Conservation (phyloP, 2,113 vertebrate species). For the Carassius gibelio region DNA sequence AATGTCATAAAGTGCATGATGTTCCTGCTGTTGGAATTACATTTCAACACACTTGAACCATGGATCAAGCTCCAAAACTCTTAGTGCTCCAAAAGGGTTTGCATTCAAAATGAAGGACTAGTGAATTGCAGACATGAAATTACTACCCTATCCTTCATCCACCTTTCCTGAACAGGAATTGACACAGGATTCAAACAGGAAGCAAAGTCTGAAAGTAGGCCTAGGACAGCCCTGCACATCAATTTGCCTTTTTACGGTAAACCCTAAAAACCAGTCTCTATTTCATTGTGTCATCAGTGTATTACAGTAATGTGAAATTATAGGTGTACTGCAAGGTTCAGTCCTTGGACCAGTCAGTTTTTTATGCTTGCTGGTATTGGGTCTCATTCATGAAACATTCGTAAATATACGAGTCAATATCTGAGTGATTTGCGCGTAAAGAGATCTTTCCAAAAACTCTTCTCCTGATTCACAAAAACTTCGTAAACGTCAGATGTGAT, state of each 20-base stretch:
- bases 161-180: constrained; percentile 58
- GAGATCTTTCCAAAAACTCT: no score
- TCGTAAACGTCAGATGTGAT: no score
- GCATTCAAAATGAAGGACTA: background rate
- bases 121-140: constrained; percentile 23
- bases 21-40: constrained; percentile 21
- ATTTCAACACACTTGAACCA: constrained; percentile 33
- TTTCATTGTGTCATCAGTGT: constrained; percentile 54
- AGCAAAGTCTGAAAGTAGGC: constrained; percentile 69
- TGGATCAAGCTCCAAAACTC: background rate
- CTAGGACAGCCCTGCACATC: constrained; percentile 78
- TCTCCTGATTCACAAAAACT: no score
- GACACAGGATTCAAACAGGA: constrained; percentile 74
- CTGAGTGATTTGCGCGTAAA: no score
- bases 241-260: constrained; percentile 79
- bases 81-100: background rate
- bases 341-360: constrained; percentile 54
- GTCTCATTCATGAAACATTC: no score
- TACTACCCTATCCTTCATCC: constrained; percentile 64
- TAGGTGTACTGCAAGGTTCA: constrained; percentile 63
- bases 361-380: constrained; percentile 60
- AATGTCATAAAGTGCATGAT: constrained; percentile 45
- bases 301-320: constrained; percentile 64
- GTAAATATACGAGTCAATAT: no score
- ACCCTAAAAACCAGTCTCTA: constrained; percentile 47